Percentiles rank a stretch among this genome's conserved stretches.
Evolutionary conservation across 1,140 invertebrate species (phyloP).

Genomic region (Harpegnathos saltator): DNA sequence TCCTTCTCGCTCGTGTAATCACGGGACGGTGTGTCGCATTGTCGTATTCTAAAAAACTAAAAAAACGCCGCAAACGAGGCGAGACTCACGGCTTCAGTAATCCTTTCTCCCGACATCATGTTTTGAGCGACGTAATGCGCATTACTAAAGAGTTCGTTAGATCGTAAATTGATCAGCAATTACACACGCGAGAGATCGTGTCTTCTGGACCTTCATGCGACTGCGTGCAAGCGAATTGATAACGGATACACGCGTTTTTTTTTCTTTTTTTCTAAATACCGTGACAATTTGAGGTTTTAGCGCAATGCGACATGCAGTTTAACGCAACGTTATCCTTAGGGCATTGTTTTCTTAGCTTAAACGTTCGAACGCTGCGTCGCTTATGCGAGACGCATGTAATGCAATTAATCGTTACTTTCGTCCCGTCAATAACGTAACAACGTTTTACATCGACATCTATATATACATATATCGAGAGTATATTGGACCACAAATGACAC

Average conservation of each 20-base stretch:
- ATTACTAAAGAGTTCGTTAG: slow-evolving; percentile 53
- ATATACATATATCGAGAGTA: background rate
- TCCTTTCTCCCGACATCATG: slow-evolving; percentile 26
- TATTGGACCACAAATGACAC: background rate
- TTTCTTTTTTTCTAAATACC: background rate
- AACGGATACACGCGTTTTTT: slow-evolving; percentile 15
- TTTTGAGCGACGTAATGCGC: slow-evolving; percentile 34
- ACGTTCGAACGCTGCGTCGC: background rate
- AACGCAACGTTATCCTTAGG: background rate
- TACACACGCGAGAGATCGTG: background rate
- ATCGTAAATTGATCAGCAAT: slow-evolving; percentile 25
- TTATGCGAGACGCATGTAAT: background rate
- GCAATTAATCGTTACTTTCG: background rate
- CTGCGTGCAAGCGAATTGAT: background rate
- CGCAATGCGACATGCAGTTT: background rate
- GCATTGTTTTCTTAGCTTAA: slow-evolving; percentile 26
- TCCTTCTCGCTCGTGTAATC: slow-evolving; percentile 42
- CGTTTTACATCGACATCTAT: slow-evolving; percentile 5
- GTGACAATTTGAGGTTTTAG: background rate
- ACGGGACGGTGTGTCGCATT: slow-evolving; percentile 14
- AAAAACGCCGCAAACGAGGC: background rate
- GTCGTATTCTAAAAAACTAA: slow-evolving; percentile 43
- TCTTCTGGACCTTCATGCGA: background rate
- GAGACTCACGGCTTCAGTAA: slow-evolving; percentile 34
- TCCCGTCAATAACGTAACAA: background rate